phyloP scores from a whole-genome alignment of 2,888 invertebrate species.

The Luperina nickerlii region DNA sequence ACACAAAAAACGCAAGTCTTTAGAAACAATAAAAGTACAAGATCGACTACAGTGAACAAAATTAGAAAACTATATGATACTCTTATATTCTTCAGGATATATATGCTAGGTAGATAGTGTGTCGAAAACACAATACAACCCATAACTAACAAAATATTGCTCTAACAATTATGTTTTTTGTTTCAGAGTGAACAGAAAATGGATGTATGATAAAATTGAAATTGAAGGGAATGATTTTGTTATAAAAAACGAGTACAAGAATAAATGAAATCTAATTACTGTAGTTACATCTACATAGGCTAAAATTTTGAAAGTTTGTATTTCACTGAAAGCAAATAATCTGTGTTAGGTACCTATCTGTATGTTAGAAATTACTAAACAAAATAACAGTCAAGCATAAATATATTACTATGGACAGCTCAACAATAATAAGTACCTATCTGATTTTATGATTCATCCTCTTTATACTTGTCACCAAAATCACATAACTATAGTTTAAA shows the following conservation, averaged over 20 bases:
- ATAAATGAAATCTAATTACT: slow-evolving; percentile 68
- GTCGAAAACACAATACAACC: not conserved
- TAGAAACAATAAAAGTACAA: too few species aligned
- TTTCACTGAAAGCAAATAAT: slow-evolving; percentile 93
- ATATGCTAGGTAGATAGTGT: too few species aligned
- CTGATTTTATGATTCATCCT: not conserved
- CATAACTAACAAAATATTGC: not conserved
- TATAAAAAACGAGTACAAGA: slow-evolving; percentile 90
- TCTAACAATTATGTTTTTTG: slow-evolving; percentile 5
- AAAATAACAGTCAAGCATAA: not conserved
- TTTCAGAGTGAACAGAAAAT: slow-evolving; percentile 93
- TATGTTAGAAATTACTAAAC: not conserved
- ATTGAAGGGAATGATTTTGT: slow-evolving; percentile 94
- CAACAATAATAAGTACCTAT: not conserved
- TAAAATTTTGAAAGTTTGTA: slow-evolving; percentile 91
- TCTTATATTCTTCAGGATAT: too few species aligned
- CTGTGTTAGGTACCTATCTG: not conserved
- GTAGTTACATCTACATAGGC: slow-evolving; percentile 69
- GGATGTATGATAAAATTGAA: slow-evolving; percentile 94
- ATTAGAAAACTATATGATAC: too few species aligned
- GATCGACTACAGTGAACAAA: too few species aligned
- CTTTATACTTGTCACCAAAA: not conserved
- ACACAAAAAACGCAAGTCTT: too few species aligned
- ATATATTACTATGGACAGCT: not conserved
- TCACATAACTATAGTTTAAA: too few species aligned